Evolutionary conservation across 1,140 invertebrate species (phyloP).

Genomic region (Zophobas atratus): DNA sequence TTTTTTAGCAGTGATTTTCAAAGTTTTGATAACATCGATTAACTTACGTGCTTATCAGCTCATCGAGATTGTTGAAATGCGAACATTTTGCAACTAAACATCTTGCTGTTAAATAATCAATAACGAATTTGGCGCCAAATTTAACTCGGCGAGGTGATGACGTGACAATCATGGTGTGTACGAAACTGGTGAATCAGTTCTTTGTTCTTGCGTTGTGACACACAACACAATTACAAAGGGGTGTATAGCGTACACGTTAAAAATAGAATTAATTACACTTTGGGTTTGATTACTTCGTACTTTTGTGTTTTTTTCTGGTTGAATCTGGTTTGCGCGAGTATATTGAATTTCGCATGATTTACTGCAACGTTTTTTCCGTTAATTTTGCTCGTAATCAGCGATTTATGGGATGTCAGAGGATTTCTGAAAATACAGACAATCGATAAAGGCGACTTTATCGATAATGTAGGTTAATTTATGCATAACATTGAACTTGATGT

Average conservation of each 20-base stretch:
- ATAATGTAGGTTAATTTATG: constrained; percentile 36
- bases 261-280: constrained; percentile 14
- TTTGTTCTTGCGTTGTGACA: constrained; percentile 26
- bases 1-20: not conserved
- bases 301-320: constrained; percentile 1
- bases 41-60: constrained; percentile 14
- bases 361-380: constrained; percentile 3
- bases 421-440: constrained; percentile 2
- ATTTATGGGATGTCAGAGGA: not conserved
- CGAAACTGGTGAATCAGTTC: constrained; percentile 30
- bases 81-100: not conserved
- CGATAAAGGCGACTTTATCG: not conserved
- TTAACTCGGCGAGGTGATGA: constrained; percentile 22
- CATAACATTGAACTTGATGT: constrained; percentile 28
- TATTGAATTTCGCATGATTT: constrained; percentile 20
- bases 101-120: constrained; percentile 31
- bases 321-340: constrained; percentile 21
- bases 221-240: constrained; percentile 7
- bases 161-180: constrained; percentile 10
- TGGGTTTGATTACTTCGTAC: constrained; percentile 4
- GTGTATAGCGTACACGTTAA: constrained; percentile 13
- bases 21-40: constrained; percentile 2
- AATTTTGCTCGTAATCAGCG: constrained; percentile 3
- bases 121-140: constrained; percentile 43
- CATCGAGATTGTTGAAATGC: constrained; percentile 12